Percentiles rank a stretch among this genome's conserved stretches.
Evolutionary conservation across 2,113 vertebrate genomes (phyloP).

Genomic region (Xiphophorus maculatus): DNA sequence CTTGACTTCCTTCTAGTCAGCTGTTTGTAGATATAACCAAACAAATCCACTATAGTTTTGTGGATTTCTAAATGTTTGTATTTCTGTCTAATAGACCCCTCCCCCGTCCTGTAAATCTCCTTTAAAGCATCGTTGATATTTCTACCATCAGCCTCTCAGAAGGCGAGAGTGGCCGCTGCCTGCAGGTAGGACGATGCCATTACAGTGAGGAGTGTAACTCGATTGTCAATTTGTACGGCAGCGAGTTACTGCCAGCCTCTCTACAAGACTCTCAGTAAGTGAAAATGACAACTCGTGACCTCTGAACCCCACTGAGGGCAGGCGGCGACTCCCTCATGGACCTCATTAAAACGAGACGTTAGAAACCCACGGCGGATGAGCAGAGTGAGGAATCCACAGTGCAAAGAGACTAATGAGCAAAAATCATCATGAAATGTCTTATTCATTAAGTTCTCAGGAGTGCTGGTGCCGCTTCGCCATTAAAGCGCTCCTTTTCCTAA

Average conservation of each 20-base stretch:
- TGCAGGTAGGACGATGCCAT: constrained; percentile 9
- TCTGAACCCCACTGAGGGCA: constrained; percentile 22
- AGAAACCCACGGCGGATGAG: constrained; percentile 21
- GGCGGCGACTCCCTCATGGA: constrained; percentile 39
- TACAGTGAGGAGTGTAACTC: constrained; percentile 4
- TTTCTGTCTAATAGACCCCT: background rate
- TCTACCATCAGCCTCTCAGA: background rate
- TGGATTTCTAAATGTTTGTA: constrained; percentile 2
- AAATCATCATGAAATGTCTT: constrained; percentile 22
- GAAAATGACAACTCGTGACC: constrained; percentile 47
- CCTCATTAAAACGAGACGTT: constrained; percentile 46
- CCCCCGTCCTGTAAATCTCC: background rate
- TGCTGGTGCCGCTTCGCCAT: background rate
- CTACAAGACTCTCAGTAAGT: constrained; percentile 18
- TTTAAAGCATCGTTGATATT: background rate
- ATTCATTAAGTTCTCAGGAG: constrained; percentile 20
- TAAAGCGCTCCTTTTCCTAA: constrained; percentile 1
- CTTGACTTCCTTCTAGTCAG: too few relatives aligned
- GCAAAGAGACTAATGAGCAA: constrained; percentile 55
- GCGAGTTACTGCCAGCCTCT: constrained; percentile 1
- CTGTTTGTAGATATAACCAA: too few relatives aligned
- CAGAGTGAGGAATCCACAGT: constrained; percentile 5
- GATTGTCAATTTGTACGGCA: constrained; percentile 38
- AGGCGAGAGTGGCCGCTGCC: background rate
- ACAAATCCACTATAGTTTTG: too few relatives aligned